Percentiles rank a stretch among this genome's conserved stretches.
Evolutionary conservation across 2,797 vertebrate genomes (phyloP).

Genomic region (Gadopsis marmoratus): DNA sequence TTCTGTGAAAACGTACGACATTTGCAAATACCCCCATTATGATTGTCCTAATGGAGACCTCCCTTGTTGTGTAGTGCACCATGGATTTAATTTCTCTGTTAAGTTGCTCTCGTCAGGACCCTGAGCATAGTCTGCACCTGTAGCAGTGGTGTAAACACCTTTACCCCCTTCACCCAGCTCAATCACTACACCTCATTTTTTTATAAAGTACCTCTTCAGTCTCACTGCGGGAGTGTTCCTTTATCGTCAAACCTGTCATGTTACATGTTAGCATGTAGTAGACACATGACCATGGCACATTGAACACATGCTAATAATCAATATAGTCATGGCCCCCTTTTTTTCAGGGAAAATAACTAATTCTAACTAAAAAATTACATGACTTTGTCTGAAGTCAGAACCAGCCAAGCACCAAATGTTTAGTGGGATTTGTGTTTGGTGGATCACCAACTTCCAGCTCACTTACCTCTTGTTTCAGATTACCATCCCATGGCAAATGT

Average conservation of each 20-base stretch:
- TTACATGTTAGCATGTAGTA: background rate
- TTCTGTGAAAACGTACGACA: background rate
- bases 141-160: conserved; percentile 6
- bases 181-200: conserved; percentile 4
- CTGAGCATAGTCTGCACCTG: background rate
- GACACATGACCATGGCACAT: background rate
- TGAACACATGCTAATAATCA: background rate
- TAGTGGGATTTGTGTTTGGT: background rate
- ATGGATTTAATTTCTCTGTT: conserved; percentile 1
- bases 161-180: background rate
- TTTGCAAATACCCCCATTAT: background rate
- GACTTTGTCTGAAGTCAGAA: background rate
- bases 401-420: too few species aligned
- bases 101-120: background rate
- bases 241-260: background rate
- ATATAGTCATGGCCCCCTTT: background rate
- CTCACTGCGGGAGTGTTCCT: background rate
- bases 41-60: background rate
- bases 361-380: background rate
- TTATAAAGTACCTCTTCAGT: background rate
- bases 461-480: background rate
- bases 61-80: background rate
- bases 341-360: background rate
- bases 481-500: background rate
- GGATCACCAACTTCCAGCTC: background rate